Evolutionary conservation across 2,797 vertebrate species (phyloP).

Genomic region (Tolypeutes matacus): DNA sequence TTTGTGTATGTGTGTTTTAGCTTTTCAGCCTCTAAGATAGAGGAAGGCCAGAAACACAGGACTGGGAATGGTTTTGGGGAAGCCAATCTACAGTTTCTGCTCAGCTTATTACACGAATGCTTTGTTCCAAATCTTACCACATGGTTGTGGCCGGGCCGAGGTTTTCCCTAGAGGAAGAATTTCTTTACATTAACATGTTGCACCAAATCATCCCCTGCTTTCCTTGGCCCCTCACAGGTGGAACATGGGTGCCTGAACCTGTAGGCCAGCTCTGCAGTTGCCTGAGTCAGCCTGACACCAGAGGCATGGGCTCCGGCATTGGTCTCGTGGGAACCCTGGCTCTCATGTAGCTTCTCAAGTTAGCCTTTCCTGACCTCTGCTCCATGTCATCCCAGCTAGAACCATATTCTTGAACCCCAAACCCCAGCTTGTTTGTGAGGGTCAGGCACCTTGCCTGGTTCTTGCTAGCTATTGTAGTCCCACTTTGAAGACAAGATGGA

Average conservation of each 20-base stretch:
- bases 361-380: not conserved
- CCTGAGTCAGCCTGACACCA: not conserved
- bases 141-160: not conserved
- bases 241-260: rapidly evolving
- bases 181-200: not conserved
- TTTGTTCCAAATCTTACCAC: not conserved
- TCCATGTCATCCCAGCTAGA: not conserved
- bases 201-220: not conserved
- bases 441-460: not conserved
- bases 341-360: not conserved
- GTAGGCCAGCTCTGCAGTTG: not conserved
- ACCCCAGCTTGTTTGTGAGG: not conserved
- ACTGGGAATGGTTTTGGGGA: not conserved
- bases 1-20: too few species aligned
- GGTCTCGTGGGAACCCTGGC: not conserved
- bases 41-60: not conserved
- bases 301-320: not conserved
- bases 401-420: not conserved
- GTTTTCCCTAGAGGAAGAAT: not conserved
- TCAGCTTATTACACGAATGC: not conserved
- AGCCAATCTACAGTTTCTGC: not conserved
- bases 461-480: not conserved
- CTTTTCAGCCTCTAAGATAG: not conserved
- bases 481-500: not conserved
- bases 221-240: not conserved